These are phyloP conservation scores for Apamea crenata DNA, from an alignment of 2,888 invertebrate genomes.

Conservation along the genomic window DNA sequence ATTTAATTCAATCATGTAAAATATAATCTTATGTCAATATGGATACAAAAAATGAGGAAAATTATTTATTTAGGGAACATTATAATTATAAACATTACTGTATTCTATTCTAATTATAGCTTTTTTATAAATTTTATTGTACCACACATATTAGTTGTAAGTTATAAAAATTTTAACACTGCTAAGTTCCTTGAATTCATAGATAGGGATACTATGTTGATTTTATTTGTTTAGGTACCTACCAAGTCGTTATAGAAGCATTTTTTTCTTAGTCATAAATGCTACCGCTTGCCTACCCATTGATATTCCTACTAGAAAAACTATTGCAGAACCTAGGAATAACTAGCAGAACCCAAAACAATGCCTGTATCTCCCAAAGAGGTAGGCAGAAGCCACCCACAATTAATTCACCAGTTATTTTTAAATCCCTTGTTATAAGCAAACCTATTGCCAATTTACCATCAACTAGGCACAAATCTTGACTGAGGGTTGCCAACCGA, in stretches of 20 bases:
- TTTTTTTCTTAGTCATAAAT: not conserved
- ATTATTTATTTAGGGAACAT: not conserved
- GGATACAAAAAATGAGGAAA: not conserved
- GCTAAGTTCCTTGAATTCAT: not conserved
- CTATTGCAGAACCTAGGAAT: not conserved
- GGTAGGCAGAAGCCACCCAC: no score
- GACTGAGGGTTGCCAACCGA: not conserved
- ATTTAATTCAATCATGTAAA: slow-evolving; percentile 12
- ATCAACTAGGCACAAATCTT: not conserved
- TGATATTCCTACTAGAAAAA: not conserved
- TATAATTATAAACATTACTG: not conserved
- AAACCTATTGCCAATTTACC: not conserved
- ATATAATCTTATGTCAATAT: not conserved
- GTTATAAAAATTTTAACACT: not conserved
- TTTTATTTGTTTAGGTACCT: not conserved
- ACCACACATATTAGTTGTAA: not conserved
- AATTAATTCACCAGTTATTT: not conserved
- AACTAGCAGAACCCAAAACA: not conserved
- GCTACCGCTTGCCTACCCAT: not conserved
- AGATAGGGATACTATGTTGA: not conserved
- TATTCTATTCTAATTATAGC: not conserved
- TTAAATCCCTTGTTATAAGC: not conserved
- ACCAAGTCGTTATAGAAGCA: not conserved
- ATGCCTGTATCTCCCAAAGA: not conserved
- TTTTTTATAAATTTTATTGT: slow-evolving; percentile 1